Percentiles rank a stretch among this genome's conserved stretches.
These are phyloP conservation scores for Meganola albula DNA, from an alignment of 2,888 invertebrate genomes.

Conservation along the genomic window DNA sequence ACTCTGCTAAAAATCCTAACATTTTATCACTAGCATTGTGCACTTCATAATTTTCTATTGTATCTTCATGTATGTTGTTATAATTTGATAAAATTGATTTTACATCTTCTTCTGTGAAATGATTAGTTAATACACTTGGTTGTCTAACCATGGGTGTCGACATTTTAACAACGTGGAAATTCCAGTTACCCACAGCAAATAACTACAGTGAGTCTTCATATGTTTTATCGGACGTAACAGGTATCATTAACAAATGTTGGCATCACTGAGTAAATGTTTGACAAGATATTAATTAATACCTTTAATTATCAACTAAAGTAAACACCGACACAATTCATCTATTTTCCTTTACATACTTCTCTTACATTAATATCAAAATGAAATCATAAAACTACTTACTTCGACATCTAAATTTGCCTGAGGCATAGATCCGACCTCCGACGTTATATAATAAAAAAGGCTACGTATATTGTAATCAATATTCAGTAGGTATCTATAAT, in stretches of 20 bases:
- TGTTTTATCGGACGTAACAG: not conserved
- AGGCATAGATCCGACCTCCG: no score
- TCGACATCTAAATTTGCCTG: no score
- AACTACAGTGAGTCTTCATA: no score
- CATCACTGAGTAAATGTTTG: constrained; percentile 14
- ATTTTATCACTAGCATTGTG: constrained; percentile 57
- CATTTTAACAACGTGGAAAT: constrained; percentile 10
- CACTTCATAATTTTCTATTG: constrained; percentile 37
- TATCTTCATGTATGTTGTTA: constrained; percentile 26
- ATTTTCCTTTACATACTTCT: no score
- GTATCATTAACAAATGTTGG: constrained; percentile 3
- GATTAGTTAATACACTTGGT: constrained; percentile 5
- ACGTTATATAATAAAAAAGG: no score
- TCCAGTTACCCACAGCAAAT: constrained; percentile 1
- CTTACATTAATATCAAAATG: no score
- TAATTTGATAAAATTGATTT: constrained; percentile 40
- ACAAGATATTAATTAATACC: no score
- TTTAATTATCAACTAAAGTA: no score
- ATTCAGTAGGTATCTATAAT: no score
- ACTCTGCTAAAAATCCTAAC: constrained; percentile 65
- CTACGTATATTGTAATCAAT: no score
- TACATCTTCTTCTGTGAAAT: constrained; percentile 43
- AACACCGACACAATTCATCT: no score
- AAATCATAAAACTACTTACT: no score
- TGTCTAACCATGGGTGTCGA: constrained; percentile 1